Conservation (phyloP, 2,888 invertebrate genomes). For the Plusia festucae region DNA sequence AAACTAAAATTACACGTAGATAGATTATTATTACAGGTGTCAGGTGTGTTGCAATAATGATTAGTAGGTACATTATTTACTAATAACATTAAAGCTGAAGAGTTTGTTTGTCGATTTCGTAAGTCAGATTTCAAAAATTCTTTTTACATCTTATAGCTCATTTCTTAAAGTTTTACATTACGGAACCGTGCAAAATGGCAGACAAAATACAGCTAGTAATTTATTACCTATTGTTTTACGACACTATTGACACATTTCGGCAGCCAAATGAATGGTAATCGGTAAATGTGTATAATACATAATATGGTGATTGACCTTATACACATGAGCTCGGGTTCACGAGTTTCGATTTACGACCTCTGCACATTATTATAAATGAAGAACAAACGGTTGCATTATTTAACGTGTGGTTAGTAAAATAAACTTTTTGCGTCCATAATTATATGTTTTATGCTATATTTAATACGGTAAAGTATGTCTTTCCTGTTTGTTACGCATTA, state of each 20-base stretch:
- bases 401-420: not conserved
- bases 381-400: not conserved
- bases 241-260: not conserved
- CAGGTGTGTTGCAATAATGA: not conserved
- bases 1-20: not conserved
- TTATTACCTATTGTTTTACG: not conserved
- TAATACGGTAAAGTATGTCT: not conserved
- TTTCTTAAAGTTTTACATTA: too few species aligned
- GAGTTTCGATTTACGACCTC: not conserved
- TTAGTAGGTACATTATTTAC: too few species aligned
- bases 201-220: not conserved
- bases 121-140: too few species aligned
- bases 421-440: not conserved
- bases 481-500: not conserved
- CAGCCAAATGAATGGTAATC: not conserved
- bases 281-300: not conserved
- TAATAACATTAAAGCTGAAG: too few species aligned
- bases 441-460: not conserved
- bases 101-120: too few species aligned
- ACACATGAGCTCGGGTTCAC: not conserved
- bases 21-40: not conserved
- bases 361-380: not conserved
- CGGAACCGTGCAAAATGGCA: not conserved
- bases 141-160: too few species aligned
- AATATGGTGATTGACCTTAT: not conserved